Base-by-base conservation (phyloP, 2,888 invertebrate species). In the Malthinus flaveolus region DNA sequence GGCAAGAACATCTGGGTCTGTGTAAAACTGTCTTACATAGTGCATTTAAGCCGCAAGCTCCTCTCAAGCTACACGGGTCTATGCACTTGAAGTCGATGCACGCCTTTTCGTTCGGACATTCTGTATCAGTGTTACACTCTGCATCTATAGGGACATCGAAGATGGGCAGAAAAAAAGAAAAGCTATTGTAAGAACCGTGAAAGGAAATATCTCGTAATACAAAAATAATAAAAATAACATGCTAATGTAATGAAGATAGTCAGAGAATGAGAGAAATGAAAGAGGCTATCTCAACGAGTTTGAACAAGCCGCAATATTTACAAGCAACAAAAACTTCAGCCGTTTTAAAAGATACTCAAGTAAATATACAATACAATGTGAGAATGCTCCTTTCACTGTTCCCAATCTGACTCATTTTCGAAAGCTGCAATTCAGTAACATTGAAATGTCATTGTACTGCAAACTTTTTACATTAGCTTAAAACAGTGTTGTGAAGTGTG, bases 51-150 rank as follows among this genome's bases (percentile, higher is more conserved):
- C 95, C 95, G 79, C 95, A 95, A 68, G 89, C 91, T 72, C 90
- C 93, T 72, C 92, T 88, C 75, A 93, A 85, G 75, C 87, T 87
- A 83, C 95, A 95, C 67, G 94, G 95, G 81, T 95, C 93, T 81
- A 90, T 86, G 81, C 95, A 95, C 82, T 91, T 90, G 81, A 89
- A 87, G 82, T 91, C 90, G 81, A 93, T 86, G 84, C 95, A 95
- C 78, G 93, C 90, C 84, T 92, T 91, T 82, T 94, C 93, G 82
- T 89, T 89, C 70, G 92, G 88, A 83, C 95, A 95, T 84, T 93
- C 93, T 83, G 87, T 85, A 85, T 95, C 93, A 81, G 88, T 88
- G 83, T 88, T 88, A 84, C 94, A 94, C 87, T 92, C 91, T 71
- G 78, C 78, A 72, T 78, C 79, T 78, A 76, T 70, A 69, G 71